Conservation (phyloP, 2,113 vertebrate species). For the Carassius auratus region DNA sequence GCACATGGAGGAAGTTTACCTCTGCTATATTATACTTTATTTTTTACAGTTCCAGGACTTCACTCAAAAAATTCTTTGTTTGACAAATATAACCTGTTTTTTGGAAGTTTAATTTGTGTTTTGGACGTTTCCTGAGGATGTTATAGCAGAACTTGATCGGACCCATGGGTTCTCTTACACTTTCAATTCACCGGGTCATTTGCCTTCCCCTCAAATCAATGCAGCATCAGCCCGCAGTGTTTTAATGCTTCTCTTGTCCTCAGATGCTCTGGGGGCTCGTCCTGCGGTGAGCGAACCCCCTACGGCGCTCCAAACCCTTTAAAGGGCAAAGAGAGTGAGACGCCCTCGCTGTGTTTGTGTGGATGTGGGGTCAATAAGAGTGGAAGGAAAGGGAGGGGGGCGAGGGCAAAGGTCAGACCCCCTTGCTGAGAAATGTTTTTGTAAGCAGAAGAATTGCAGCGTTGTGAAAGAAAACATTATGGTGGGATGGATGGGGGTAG, state of each 20-base stretch:
- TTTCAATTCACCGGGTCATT: background rate
- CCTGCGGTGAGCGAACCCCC: constrained; percentile 25
- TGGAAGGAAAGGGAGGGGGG: constrained; percentile 54
- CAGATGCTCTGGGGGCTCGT: background rate
- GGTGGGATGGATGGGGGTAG: constrained; percentile 36
- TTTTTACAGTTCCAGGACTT: background rate
- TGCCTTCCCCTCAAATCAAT: background rate
- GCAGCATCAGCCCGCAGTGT: background rate
- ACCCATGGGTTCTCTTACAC: background rate
- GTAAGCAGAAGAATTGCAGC: constrained; percentile 64
- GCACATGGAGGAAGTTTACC: background rate
- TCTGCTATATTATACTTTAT: background rate
- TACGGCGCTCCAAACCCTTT: constrained; percentile 39
- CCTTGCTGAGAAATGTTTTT: constrained; percentile 60
- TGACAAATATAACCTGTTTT: constrained; percentile 1
- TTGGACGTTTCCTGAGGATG: background rate
- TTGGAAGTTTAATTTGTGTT: background rate
- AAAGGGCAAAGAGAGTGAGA: constrained; percentile 24
- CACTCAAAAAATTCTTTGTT: constrained; percentile 2
- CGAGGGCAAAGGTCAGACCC: constrained; percentile 66
- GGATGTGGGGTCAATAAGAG: constrained; percentile 56
- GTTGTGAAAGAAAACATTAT: constrained; percentile 60
- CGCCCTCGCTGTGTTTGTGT: constrained; percentile 38
- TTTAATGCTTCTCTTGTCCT: constrained; percentile 30
- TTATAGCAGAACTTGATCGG: constrained; percentile 2